Percentiles rank a stretch among this genome's conserved stretches.
phyloP scores from a whole-genome alignment of 2,797 vertebrate species.

The Numenius phaeopus region DNA sequence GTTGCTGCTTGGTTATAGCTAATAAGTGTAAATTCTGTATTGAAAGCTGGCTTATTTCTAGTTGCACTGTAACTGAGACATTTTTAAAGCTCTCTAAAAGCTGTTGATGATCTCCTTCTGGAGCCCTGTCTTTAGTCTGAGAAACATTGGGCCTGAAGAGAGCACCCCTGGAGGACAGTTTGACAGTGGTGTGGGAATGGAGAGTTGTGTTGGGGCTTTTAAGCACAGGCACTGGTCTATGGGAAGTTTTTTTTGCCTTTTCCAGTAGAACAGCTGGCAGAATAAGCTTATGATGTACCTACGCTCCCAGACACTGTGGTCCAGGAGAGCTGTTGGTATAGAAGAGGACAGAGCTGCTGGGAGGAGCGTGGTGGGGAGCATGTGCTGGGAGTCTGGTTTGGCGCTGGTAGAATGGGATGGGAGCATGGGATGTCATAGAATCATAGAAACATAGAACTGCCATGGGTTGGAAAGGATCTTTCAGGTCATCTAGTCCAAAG shows the following conservation, averaged over 20 bases:
- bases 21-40: not conserved
- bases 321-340: not conserved
- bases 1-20: not conserved
- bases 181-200: not conserved
- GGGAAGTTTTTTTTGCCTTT: not conserved
- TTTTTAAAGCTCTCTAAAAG: not conserved
- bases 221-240: not conserved
- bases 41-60: not conserved
- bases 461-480: too few species aligned
- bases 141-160: too few species aligned
- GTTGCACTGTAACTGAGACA: not conserved
- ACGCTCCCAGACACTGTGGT: not conserved
- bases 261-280: not conserved
- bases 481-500: too few species aligned
- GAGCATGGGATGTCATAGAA: too few species aligned
- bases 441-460: too few species aligned
- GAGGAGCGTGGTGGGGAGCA: rapidly evolving
- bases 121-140: not conserved
- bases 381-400: not conserved
- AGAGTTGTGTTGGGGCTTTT: rapidly evolving
- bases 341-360: not conserved
- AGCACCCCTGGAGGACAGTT: rapidly evolving
- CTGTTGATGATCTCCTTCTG: not conserved
- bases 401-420: not conserved
- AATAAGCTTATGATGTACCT: not conserved